Evolutionary conservation across 2,113 vertebrate species (phyloP).

Genomic region (Perognathus longimembris): DNA sequence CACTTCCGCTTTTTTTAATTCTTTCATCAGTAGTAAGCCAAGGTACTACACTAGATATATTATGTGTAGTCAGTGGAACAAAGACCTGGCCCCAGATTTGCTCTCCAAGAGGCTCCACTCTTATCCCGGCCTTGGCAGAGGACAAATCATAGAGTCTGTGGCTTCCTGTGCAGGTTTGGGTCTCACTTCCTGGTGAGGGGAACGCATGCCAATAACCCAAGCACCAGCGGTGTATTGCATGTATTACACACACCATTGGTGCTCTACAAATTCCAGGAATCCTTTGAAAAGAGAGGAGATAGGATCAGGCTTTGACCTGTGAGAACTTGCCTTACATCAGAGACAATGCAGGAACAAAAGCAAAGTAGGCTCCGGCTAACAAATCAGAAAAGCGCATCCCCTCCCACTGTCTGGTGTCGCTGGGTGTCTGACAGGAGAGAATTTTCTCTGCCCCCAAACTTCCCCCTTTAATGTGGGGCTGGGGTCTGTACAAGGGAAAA

Average conservation of each 20-base stretch:
- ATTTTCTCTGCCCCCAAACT: background rate
- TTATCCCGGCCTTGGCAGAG: background rate
- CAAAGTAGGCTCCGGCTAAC: background rate
- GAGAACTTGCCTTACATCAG: background rate
- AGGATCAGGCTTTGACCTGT: background rate
- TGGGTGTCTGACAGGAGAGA: background rate
- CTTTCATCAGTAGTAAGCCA: too few species aligned
- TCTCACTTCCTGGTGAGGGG: background rate
- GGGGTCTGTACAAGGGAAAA: background rate
- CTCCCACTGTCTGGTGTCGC: accelerated
- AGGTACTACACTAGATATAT: too few species aligned
- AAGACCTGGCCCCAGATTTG: too few species aligned
- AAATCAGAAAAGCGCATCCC: background rate
- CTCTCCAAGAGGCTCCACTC: too few species aligned
- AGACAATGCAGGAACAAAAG: background rate
- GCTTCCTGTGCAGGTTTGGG: background rate
- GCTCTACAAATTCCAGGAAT: background rate
- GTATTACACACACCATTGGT: background rate
- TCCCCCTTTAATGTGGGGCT: background rate
- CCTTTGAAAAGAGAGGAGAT: too few species aligned
- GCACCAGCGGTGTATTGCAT: background rate
- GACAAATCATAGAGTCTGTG: accelerated
- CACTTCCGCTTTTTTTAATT: too few species aligned
- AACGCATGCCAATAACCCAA: background rate
- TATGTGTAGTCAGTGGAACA: too few species aligned